A percentile compares a stretch with the other conserved stretches of the same genome.
These are phyloP conservation scores for Sarcophaga peregrina DNA, from an alignment of 1,140 invertebrate genomes.

Conservation along the genomic window DNA sequence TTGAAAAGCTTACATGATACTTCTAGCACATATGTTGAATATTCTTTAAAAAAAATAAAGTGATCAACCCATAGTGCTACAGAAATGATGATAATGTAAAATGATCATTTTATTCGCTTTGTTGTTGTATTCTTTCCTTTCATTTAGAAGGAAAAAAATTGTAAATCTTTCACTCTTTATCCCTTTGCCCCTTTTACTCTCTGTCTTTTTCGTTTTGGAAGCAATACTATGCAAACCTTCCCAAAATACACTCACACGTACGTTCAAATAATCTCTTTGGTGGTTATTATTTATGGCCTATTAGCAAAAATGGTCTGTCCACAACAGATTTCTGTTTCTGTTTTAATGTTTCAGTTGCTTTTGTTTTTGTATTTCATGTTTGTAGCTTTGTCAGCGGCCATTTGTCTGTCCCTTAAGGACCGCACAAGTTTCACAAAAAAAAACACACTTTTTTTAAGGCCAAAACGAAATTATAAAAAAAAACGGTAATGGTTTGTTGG, in stretches of 20 bases:
- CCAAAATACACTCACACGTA: conserved; percentile 29
- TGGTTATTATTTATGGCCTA: conserved; percentile 66
- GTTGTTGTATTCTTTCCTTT: background rate
- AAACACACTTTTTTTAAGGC: background rate
- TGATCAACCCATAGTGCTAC: background rate
- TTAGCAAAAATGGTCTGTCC: conserved; percentile 60
- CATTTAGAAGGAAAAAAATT: background rate
- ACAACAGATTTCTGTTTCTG: background rate
- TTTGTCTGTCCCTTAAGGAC: conserved; percentile 27
- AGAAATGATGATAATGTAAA: background rate
- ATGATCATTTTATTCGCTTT: conserved; percentile 4
- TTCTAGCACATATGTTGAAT: too few species aligned
- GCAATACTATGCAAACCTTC: background rate
- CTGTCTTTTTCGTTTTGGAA: background rate
- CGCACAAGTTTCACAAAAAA: conserved; percentile 6
- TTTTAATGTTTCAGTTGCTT: background rate
- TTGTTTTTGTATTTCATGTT: background rate
- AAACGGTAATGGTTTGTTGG: background rate
- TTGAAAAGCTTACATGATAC: too few species aligned
- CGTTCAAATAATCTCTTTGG: conserved; percentile 59
- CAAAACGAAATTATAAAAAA: background rate
- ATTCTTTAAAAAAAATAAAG: background rate
- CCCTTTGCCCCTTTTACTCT: background rate
- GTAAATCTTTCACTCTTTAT: background rate
- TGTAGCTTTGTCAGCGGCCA: background rate